Evolutionary conservation across 2,888 invertebrate species (phyloP), one percentile per base, ranked within the genome.

Genomic region (Megastigmus dorsalis): DNA sequence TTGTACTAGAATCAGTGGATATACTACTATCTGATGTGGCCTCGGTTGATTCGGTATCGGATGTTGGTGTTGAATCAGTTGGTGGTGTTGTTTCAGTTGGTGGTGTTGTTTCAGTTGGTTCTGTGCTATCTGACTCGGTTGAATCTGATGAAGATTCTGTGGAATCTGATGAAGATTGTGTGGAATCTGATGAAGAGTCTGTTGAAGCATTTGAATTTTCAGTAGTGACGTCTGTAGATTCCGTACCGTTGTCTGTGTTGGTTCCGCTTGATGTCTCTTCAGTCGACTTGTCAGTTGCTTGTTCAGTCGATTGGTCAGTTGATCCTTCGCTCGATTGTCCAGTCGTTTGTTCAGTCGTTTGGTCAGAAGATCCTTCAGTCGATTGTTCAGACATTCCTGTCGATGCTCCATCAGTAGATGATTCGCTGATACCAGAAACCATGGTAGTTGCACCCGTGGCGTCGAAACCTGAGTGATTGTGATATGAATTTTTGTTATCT

Each of bases 61-160:
- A 52, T 7, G 76, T 80, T 0, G 75, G 77, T 1, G 76, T 60
- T 13, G 82, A 83, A 28, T 84, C 82, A 36, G 82, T 81, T 18
- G 80, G n/a, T n/a, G n/a, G n/a, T n/a, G n/a, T n/a, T n/a, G 78
- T 79, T 28, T 63, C 69, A 13, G 77, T 48, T 7, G 76, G 80
- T 0, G 75, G 77, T 1, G 76, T 60, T 13, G 82, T 83, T 26
- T 84, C 82, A 36, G 82, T 81, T 18, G 80, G 76, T 13, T 79
- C 81, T 15, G 81, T 78, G 69, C 55, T 79, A 33, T 52, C 72
- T 23, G 80, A 72, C n/a, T 67, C 76, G 2, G 79, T 77, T 30
- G 78, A 67, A 57, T 78, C 74, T 6, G 59, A 38, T 18, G 72
- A 65, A 43, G 78, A 73, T n/a, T 55, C 63, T 13, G 73, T 69